phyloP scores from a whole-genome alignment of 2,888 invertebrate genomes.

The Tenthredo distinguenda region DNA sequence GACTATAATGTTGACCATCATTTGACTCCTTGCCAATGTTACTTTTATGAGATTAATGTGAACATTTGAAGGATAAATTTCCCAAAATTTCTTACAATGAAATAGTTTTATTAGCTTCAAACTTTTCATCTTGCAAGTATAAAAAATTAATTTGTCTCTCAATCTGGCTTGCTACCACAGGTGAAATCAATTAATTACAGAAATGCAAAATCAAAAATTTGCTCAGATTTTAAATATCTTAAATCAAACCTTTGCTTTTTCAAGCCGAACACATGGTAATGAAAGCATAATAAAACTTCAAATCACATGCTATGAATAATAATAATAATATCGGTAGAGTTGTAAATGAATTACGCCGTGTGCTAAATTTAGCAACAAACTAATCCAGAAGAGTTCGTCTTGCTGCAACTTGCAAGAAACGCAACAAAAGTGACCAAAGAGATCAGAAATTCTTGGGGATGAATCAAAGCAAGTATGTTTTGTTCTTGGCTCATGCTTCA shows the following conservation, averaged over 20 bases:
- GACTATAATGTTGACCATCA: conserved; percentile 8
- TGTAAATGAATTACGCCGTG: background rate
- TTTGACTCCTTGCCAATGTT: conserved; percentile 35
- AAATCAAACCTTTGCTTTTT: background rate
- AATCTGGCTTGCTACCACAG: background rate
- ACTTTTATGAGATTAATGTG: conserved; percentile 32
- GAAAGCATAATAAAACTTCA: background rate
- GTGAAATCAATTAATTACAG: background rate
- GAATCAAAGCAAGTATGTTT: conserved; percentile 66
- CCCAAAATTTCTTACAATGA: background rate
- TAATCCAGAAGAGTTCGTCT: conserved; percentile 61
- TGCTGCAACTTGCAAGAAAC: conserved; percentile 43
- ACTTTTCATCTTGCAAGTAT: background rate
- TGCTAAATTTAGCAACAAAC: conserved; percentile 65
- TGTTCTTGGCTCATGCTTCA: conserved; percentile 65
- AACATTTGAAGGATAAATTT: background rate
- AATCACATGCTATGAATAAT: conserved; percentile 8
- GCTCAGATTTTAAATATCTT: background rate
- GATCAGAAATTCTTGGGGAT: conserved; percentile 62
- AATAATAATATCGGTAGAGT: conserved; percentile 29
- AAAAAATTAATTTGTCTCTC: background rate
- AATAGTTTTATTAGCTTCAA: background rate
- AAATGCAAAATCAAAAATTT: background rate
- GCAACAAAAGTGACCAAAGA: conserved; percentile 54
- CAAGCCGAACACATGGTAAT: background rate